A percentile compares a stretch with the other conserved stretches of the same genome.
These are phyloP conservation scores for Mythimna loreyi DNA, from an alignment of 2,888 invertebrate species.

Conservation along the genomic window DNA sequence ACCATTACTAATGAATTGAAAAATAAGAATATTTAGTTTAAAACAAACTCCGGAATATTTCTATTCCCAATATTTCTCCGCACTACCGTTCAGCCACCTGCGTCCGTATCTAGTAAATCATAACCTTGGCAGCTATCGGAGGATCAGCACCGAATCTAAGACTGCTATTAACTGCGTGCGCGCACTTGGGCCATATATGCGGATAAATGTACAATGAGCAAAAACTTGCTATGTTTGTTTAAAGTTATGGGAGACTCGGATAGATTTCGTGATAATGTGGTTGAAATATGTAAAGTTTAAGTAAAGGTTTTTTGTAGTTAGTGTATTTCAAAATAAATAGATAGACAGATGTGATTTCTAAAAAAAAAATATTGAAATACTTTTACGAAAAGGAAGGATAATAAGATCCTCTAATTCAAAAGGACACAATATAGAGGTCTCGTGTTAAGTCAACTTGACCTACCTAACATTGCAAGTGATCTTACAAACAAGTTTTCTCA, in stretches of 20 bases:
- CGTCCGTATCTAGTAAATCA: slow-evolving; percentile 70
- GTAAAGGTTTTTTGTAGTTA: fast-evolving
- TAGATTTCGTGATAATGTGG: background rate
- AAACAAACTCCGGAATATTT: slow-evolving; percentile 2
- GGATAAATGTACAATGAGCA: slow-evolving; percentile 49
- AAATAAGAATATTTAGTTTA: background rate
- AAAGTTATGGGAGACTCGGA: slow-evolving; percentile 21
- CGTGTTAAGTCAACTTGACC: slow-evolving; percentile 4
- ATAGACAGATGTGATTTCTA: background rate
- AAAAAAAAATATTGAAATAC: background rate
- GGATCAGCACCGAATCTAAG: slow-evolving; percentile 66
- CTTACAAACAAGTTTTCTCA: slow-evolving; percentile 25
- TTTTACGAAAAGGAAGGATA: background rate
- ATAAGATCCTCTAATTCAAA: background rate
- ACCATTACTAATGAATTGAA: too few species aligned
- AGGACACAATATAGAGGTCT: background rate
- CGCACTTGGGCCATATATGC: slow-evolving; percentile 61
- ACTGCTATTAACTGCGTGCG: slow-evolving; percentile 64
- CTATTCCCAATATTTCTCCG: slow-evolving; percentile 41
- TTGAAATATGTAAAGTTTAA: background rate
- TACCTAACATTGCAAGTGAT: slow-evolving; percentile 15
- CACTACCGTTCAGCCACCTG: slow-evolving; percentile 65
- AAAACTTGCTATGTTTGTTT: slow-evolving; percentile 44
- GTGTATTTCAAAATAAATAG: background rate
- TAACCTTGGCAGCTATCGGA: slow-evolving; percentile 69